Percentiles rank a stretch among this genome's conserved stretches.
These are phyloP conservation scores for Brachionus calyciflorus DNA, from an alignment of 1,140 invertebrate species.

Conservation along the genomic window DNA sequence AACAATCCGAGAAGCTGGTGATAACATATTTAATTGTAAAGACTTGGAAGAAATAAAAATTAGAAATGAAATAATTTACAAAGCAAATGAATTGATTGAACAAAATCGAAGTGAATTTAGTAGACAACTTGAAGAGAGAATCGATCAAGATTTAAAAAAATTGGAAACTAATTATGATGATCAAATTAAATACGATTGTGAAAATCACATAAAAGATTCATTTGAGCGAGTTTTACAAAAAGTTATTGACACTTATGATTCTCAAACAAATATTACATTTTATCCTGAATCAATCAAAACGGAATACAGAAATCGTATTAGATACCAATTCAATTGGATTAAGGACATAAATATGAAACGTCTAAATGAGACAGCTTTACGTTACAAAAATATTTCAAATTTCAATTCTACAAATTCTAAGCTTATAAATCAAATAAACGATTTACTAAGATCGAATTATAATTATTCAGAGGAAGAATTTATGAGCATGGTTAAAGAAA, in stretches of 20 bases:
- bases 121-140: background rate
- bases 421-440: background rate
- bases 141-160: background rate
- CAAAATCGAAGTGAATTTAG: background rate
- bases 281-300: background rate
- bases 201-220: background rate
- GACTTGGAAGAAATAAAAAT: slow-evolving; percentile 5
- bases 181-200: no score
- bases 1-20: background rate
- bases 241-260: background rate
- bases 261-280: background rate
- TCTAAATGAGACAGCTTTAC: background rate
- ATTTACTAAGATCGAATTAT: background rate
- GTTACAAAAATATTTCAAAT: background rate
- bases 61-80: background rate
- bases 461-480: background rate
- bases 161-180: background rate
- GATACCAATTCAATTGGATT: background rate
- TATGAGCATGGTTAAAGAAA: background rate
- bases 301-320: background rate
- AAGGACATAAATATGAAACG: background rate
- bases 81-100: background rate
- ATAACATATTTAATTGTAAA: slow-evolving; percentile 31
- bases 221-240: background rate
- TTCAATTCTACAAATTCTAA: background rate